Evolutionary conservation across 2,888 invertebrate genomes (phyloP).

Genomic region (Imbricaverruca yamaguchii): DNA sequence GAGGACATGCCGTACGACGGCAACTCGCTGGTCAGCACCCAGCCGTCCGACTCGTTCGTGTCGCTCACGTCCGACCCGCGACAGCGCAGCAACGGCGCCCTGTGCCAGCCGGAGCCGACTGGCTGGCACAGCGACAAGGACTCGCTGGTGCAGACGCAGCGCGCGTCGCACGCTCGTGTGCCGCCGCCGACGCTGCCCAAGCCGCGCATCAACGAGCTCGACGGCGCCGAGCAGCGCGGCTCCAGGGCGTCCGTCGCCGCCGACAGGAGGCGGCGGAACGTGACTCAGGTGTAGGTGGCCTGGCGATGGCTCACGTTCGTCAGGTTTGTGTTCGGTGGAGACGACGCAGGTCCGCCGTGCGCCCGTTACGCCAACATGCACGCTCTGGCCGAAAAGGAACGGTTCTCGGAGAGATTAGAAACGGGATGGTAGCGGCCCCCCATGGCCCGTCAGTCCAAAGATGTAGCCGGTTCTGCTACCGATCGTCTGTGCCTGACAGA

Average conservation of each 20-base stretch:
- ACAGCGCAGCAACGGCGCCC: neutral
- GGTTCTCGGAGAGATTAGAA: neutral
- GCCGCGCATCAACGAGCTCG: neutral
- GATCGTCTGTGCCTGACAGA: neutral
- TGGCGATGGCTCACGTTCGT: neutral
- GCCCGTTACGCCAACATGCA: neutral
- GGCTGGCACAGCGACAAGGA: constrained; percentile 21
- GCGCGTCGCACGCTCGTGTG: neutral
- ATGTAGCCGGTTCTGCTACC: neutral
- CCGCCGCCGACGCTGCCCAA: constrained; percentile 18
- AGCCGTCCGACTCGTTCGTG: constrained; percentile 33
- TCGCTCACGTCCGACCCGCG: constrained; percentile 30
- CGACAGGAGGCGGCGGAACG: constrained; percentile 32
- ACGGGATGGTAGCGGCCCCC: neutral
- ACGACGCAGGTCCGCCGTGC: neutral
- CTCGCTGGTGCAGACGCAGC: constrained; percentile 13
- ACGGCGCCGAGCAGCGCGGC: neutral
- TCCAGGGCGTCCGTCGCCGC: constrained; percentile 10
- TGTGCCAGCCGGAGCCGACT: neutral
- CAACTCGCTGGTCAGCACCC: constrained; percentile 31
- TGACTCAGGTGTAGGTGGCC: constrained; percentile 31
- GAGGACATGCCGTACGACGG: constrained; percentile 28
- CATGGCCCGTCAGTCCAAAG: neutral
- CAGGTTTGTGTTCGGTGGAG: neutral
- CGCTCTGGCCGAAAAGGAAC: neutral